These are phyloP conservation scores for Bugula neritina DNA, from an alignment of 2,888 invertebrate genomes.

Conservation along the genomic window DNA sequence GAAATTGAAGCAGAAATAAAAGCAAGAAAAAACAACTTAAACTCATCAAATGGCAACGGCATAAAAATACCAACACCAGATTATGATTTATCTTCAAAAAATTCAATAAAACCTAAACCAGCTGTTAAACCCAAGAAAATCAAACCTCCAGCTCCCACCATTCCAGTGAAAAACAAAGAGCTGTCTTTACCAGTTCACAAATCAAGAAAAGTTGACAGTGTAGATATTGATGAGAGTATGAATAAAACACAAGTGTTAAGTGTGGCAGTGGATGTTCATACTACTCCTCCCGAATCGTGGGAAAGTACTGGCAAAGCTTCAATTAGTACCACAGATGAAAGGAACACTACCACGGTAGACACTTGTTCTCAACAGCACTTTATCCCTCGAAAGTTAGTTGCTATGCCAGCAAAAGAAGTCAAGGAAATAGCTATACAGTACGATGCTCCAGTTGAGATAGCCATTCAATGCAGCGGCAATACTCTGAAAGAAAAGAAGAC, in stretches of 20 bases:
- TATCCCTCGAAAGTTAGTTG: not conserved
- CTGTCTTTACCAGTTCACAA: not conserved
- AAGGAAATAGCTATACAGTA: conserved; percentile 15
- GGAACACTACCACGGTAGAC: not conserved
- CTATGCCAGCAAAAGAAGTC: not conserved
- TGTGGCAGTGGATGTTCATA: not conserved
- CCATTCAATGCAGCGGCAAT: conserved; percentile 9
- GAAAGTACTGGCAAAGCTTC: not conserved
- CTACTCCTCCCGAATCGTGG: not conserved
- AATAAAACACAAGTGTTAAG: not conserved
- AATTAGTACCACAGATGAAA: not conserved
- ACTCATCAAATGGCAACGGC: not conserved
- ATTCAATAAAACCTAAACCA: not conserved
- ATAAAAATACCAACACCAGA: conserved; percentile 13
- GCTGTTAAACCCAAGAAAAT: not conserved
- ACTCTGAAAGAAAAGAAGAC: conserved; percentile 2
- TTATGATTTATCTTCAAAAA: not conserved
- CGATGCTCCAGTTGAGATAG: conserved; percentile 23
- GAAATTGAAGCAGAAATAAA: conserved; percentile 10
- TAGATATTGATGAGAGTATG: not conserved
- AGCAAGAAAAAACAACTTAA: not conserved
- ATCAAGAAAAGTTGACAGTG: not conserved
- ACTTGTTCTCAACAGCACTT: not conserved
- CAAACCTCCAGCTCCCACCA: not conserved
- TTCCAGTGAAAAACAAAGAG: not conserved